Percentiles rank a stretch among this genome's conserved stretches.
Conservation (phyloP, 2,113 vertebrate genomes). For the Natator depressus region DNA sequence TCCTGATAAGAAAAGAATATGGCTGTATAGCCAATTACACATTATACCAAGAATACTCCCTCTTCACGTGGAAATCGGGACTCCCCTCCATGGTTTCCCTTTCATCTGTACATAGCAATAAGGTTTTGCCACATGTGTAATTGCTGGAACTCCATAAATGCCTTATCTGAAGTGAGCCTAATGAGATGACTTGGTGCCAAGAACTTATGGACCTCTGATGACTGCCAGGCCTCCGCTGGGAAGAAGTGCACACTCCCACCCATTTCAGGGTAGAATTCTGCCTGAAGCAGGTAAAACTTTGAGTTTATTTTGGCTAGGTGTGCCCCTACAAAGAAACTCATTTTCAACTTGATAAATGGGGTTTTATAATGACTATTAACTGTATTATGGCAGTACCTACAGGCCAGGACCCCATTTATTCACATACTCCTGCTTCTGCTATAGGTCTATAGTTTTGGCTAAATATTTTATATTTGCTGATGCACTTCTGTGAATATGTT, state of each 20-base stretch:
- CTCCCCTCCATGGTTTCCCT: not conserved
- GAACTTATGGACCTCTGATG: accelerated
- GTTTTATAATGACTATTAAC: slow-evolving; percentile 57
- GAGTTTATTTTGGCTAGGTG: not conserved
- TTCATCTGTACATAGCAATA: not conserved
- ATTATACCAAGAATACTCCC: not conserved
- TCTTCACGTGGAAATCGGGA: not conserved
- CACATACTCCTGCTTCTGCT: not conserved
- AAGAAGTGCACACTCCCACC: not conserved
- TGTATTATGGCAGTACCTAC: slow-evolving; percentile 24
- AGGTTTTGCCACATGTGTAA: accelerated
- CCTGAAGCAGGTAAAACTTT: not conserved
- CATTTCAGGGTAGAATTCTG: not conserved
- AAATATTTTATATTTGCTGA: slow-evolving; percentile 50
- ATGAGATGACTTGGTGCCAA: accelerated
- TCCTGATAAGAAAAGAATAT: not conserved
- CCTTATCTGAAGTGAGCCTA: not conserved
- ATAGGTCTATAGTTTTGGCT: slow-evolving; percentile 18
- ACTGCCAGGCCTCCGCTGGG: not conserved
- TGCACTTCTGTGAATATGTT: slow-evolving; percentile 53
- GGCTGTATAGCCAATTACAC: not conserved
- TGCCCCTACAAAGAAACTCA: slow-evolving; percentile 33
- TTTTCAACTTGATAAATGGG: slow-evolving; percentile 23
- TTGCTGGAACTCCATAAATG: not conserved
- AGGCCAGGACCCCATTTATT: slow-evolving; percentile 55